phyloP scores from a whole-genome alignment of 2,888 invertebrate species.

The Campoplex nolae region DNA sequence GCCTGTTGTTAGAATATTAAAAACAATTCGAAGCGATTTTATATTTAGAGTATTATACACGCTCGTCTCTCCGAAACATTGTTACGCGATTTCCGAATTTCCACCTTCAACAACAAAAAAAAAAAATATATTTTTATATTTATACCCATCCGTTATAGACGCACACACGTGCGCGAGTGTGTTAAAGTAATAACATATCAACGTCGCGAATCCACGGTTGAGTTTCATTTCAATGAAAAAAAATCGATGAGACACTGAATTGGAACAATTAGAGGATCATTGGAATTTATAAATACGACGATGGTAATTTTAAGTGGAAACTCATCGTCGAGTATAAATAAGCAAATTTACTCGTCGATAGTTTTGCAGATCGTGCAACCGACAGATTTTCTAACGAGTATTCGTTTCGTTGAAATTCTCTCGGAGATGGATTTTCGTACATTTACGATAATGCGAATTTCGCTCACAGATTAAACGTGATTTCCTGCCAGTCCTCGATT shows the following conservation, averaged over 20 bases:
- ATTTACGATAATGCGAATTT: slow-evolving; percentile 11
- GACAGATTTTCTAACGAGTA: neutral
- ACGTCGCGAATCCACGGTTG: slow-evolving; percentile 15
- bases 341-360: neutral
- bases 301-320: neutral
- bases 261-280: slow-evolving; percentile 14
- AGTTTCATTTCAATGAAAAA: slow-evolving; percentile 59
- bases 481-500: slow-evolving; percentile 29
- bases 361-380: neutral
- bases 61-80: slow-evolving; percentile 29
- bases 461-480: neutral
- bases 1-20: neutral
- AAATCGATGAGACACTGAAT: slow-evolving; percentile 14
- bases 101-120: neutral
- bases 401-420: slow-evolving; percentile 6
- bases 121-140: no score
- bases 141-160: neutral
- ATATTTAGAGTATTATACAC: slow-evolving; percentile 44
- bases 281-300: neutral
- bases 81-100: slow-evolving; percentile 33
- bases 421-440: neutral
- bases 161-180: no score
- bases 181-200: neutral
- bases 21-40: slow-evolving; percentile 29
- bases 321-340: neutral